These are phyloP conservation scores for Sylvilagus bachmani DNA, from an alignment of 2,113 vertebrate genomes.

Conservation along the genomic window DNA sequence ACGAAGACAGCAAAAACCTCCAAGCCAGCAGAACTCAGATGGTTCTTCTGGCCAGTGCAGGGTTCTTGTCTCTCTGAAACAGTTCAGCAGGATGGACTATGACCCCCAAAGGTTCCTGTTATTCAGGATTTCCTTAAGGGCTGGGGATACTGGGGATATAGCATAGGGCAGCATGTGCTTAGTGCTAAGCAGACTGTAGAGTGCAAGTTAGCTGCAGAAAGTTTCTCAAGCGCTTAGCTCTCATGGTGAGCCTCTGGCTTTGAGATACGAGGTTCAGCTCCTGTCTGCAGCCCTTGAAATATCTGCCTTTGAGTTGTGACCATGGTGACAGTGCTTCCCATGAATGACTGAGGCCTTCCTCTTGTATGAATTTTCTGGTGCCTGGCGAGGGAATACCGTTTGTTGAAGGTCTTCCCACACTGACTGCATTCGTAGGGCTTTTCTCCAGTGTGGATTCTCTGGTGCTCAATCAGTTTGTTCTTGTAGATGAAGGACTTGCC, in stretches of 20 bases:
- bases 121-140: not conserved
- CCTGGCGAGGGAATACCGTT: not conserved
- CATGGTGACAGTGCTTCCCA: not conserved
- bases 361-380: constrained; percentile 15
- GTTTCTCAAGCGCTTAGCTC: not conserved
- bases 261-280: not conserved
- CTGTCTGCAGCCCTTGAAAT: not conserved
- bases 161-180: not conserved
- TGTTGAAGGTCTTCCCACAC: constrained; percentile 41
- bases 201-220: not conserved
- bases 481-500: constrained; percentile 34
- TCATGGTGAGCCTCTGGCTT: not conserved
- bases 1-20: not conserved
- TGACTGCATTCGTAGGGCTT: not conserved
- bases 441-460: constrained; percentile 23
- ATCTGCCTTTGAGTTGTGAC: not conserved
- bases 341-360: not conserved
- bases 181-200: not conserved
- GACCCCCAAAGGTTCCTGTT: not conserved
- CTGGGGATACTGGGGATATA: too few species aligned
- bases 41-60: not conserved
- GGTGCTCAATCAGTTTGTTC: constrained; percentile 30
- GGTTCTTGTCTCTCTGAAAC: not conserved
- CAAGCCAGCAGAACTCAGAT: not conserved
- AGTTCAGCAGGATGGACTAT: not conserved